Percentiles rank a stretch among this genome's conserved stretches.
Conservation (phyloP, 2,888 invertebrate species). For the Shargacucullia verbasci region DNA sequence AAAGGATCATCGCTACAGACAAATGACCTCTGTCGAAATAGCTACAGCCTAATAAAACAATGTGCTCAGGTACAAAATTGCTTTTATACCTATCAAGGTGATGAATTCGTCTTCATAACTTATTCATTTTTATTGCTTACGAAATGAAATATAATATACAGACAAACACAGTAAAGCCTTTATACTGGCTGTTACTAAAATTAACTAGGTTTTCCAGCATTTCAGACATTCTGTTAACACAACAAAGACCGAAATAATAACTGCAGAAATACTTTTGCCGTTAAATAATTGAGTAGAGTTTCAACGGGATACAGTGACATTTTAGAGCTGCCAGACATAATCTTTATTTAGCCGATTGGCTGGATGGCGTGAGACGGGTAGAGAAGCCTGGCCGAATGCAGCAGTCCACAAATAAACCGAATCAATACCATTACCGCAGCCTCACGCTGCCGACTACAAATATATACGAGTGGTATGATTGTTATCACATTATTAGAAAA, state of each 20-base stretch:
- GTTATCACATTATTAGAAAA: slow-evolving; percentile 33
- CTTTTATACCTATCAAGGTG: slow-evolving; percentile 26
- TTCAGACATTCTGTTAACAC: slow-evolving; percentile 16
- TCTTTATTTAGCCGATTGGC: slow-evolving; percentile 61
- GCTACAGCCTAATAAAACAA: slow-evolving; percentile 57
- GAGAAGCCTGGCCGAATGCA: slow-evolving; percentile 61
- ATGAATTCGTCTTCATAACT: slow-evolving; percentile 40
- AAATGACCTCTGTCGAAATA: slow-evolving; percentile 58
- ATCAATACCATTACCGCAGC: slow-evolving; percentile 73
- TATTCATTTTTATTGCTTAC: slow-evolving; percentile 26
- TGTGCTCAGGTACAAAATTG: slow-evolving; percentile 44
- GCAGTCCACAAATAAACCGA: slow-evolving; percentile 77
- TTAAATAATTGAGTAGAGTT: slow-evolving; percentile 36
- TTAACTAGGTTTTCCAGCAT: slow-evolving; percentile 16
- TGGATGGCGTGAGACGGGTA: slow-evolving; percentile 54
- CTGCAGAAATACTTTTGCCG: slow-evolving; percentile 18
- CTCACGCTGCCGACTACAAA: slow-evolving; percentile 57
- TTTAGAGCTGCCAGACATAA: slow-evolving; percentile 37
- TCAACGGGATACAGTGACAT: slow-evolving; percentile 15
- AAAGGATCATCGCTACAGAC: slow-evolving; percentile 65
- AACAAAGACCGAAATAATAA: slow-evolving; percentile 23
- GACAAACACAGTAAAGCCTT: slow-evolving; percentile 6
- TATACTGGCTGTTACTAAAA: slow-evolving; percentile 13
- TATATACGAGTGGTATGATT: slow-evolving; percentile 47
- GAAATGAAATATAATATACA: slow-evolving; percentile 24